Evolutionary conservation across 2,113 vertebrate species (phyloP).

Genomic region (Machaerirhynchus nigripectus): DNA sequence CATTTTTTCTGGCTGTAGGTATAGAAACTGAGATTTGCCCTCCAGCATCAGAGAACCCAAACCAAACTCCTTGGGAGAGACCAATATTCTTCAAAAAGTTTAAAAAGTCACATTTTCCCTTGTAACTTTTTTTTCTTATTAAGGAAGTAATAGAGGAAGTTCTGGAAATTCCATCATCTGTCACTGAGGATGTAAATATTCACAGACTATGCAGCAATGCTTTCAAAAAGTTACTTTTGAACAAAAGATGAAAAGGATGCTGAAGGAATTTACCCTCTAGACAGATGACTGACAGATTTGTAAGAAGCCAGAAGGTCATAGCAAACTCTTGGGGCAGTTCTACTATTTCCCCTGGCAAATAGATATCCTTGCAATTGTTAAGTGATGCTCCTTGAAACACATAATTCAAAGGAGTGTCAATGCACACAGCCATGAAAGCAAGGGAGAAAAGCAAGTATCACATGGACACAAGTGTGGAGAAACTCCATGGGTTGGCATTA

Average conservation of each 20-base stretch:
- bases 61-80: neutral
- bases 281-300: neutral
- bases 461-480: neutral
- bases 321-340: neutral
- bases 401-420: neutral
- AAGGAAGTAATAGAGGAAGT: neutral
- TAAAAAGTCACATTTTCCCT: neutral
- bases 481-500: neutral
- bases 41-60: neutral
- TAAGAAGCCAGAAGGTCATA: neutral
- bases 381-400: neutral
- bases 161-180: neutral
- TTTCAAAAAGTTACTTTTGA: neutral
- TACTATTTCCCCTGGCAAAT: neutral
- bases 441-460: neutral
- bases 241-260: neutral
- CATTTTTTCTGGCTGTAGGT: neutral
- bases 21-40: neutral
- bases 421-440: neutral
- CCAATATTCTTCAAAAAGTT: neutral
- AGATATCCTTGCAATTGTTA: neutral
- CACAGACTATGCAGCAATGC: neutral
- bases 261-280: neutral
- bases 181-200: neutral
- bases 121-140: neutral